Conservation (phyloP, 2,113 vertebrate genomes). For the Cromileptes altivelis region DNA sequence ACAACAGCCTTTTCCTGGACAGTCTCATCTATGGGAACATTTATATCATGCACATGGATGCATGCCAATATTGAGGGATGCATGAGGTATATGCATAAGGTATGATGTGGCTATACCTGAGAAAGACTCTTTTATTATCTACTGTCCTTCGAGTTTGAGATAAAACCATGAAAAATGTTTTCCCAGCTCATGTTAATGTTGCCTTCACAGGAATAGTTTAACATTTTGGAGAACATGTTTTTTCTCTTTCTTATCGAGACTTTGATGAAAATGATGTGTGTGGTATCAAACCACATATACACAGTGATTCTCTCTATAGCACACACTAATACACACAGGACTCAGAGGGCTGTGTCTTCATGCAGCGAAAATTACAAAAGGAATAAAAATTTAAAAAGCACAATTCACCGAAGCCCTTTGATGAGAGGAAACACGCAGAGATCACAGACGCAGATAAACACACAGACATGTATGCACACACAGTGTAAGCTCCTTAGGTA, state of each 20-base stretch:
- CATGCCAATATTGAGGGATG: not conserved
- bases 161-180: too few species aligned
- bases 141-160: not conserved
- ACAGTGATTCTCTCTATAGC: not conserved
- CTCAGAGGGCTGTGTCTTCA: not conserved
- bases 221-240: not conserved
- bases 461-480: not conserved
- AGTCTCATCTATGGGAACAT: not conserved
- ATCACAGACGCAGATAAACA: not conserved
- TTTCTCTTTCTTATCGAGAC: not conserved
- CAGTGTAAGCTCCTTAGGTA: conserved; percentile 30
- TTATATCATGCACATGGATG: too few species aligned
- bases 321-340: not conserved
- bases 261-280: not conserved
- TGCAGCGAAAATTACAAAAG: not conserved
- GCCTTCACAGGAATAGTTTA: not conserved
- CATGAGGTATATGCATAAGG: not conserved
- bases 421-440: not conserved
- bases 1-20: not conserved
- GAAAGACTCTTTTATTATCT: not conserved
- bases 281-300: not conserved
- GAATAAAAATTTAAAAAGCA: not conserved
- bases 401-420: not conserved
- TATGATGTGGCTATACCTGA: too few species aligned
- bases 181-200: not conserved